phyloP scores from a whole-genome alignment of 2,888 invertebrate species.

The Shargacucullia verbasci region DNA sequence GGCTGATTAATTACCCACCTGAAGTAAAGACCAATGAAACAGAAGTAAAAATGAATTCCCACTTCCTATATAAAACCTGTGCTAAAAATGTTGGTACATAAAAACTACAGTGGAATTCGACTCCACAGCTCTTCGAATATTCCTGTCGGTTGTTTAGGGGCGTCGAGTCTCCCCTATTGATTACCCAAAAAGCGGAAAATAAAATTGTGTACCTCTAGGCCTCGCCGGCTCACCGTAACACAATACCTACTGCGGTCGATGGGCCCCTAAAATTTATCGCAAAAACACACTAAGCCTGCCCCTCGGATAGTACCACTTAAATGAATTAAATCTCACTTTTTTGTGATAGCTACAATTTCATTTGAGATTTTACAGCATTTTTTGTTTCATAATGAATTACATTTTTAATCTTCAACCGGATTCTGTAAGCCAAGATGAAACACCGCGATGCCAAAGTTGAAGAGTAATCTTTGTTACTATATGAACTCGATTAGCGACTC shows the following conservation, averaged over 20 bases:
- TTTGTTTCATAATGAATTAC: conserved; percentile 56
- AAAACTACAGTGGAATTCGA: conserved; percentile 40
- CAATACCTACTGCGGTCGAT: conserved; percentile 71
- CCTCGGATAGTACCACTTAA: conserved; percentile 71
- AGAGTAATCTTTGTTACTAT: conserved; percentile 44
- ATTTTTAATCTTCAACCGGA: conserved; percentile 50
- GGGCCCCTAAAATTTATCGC: conserved; percentile 66
- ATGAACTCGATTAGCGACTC: conserved; percentile 28
- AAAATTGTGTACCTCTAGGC: conserved; percentile 81
- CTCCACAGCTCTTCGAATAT: conserved; percentile 61
- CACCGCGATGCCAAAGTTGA: conserved; percentile 34
- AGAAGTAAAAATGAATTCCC: too few species aligned
- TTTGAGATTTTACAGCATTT: conserved; percentile 43
- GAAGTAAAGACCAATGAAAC: too few species aligned
- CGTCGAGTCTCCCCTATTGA: conserved; percentile 87
- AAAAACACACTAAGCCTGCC: conserved; percentile 61
- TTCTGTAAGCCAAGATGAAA: conserved; percentile 35
- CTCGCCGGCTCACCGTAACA: conserved; percentile 68
- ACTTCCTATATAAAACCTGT: too few species aligned
- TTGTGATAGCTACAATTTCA: conserved; percentile 47
- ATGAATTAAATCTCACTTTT: conserved; percentile 72
- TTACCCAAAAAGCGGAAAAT: conserved; percentile 89
- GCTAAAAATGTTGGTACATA: neutral
- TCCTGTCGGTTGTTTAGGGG: conserved; percentile 76
- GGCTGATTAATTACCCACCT: too few species aligned